Evolutionary conservation across 2,888 invertebrate species (phyloP).

Genomic region (Ditula angustiorana): DNA sequence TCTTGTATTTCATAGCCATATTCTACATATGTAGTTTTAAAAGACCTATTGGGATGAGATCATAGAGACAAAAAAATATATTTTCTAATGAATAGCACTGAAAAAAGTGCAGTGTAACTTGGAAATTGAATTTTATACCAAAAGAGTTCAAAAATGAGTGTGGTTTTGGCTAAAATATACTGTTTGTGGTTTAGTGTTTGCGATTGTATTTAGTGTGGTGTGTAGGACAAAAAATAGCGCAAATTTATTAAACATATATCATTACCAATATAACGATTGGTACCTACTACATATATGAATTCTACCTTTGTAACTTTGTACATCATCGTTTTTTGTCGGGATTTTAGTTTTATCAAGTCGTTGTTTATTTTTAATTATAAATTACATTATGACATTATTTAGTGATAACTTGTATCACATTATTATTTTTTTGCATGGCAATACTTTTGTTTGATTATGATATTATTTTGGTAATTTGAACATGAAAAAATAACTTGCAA

Average conservation of each 20-base stretch:
- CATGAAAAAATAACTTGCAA: conserved; percentile 8
- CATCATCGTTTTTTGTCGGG: conserved; percentile 13
- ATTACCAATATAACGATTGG: not conserved
- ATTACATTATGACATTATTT: not conserved
- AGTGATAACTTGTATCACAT: not conserved
- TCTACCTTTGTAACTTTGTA: not conserved
- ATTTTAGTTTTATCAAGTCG: not conserved
- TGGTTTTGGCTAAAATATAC: not conserved
- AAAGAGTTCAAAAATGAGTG: not conserved
- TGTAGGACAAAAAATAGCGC: conserved; percentile 11
- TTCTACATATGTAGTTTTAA: not conserved
- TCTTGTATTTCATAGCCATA: not conserved
- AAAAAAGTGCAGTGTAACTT: not conserved
- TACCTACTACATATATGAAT: not conserved
- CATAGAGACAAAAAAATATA: too few relatives aligned
- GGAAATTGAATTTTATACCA: conserved; percentile 5
- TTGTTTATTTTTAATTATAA: not conserved
- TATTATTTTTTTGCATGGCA: conserved; percentile 13
- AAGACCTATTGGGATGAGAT: not conserved
- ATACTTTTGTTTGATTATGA: conserved; percentile 19
- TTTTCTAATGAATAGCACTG: not conserved
- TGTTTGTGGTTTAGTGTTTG: conserved; percentile 9
- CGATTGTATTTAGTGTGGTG: conserved; percentile 1
- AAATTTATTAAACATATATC: not conserved
- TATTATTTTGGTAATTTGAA: conserved; percentile 25